These are phyloP conservation scores for Gallinago stenura DNA, from an alignment of 2,797 vertebrate species.

Conservation along the genomic window DNA sequence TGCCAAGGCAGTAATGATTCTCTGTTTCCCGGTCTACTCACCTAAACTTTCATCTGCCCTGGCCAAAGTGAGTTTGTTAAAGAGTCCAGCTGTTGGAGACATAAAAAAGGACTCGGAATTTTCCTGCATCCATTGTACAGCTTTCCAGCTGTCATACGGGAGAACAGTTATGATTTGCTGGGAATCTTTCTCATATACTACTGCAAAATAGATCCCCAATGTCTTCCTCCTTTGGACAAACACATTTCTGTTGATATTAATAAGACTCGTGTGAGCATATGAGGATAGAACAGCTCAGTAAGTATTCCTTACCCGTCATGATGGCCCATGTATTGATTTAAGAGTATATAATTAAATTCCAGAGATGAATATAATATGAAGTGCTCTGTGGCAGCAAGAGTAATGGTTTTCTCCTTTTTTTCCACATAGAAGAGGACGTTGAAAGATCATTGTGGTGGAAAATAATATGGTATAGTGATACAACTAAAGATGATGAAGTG, in stretches of 20 bases:
- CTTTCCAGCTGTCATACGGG: background rate
- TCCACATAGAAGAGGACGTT: background rate
- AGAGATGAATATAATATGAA: slow-evolving; percentile 20
- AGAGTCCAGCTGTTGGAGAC: background rate
- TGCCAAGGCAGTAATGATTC: background rate
- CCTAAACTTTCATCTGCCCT: background rate
- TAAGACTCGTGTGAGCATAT: background rate
- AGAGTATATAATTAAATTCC: background rate
- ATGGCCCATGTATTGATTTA: background rate
- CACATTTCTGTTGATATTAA: background rate
- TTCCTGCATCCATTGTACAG: accelerated
- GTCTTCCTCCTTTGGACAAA: background rate
- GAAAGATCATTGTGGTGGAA: slow-evolving; percentile 35
- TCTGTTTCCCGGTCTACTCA: background rate
- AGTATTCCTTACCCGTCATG: background rate
- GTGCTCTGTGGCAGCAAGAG: background rate
- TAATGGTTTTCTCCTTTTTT: background rate
- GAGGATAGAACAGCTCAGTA: background rate
- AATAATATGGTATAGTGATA: background rate
- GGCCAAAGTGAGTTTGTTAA: background rate
- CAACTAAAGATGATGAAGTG: background rate
- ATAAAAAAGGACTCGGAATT: background rate
- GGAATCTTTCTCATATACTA: background rate
- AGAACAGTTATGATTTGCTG: background rate
- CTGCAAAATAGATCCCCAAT: background rate